Evolutionary conservation across 2,888 invertebrate species (phyloP).

Genomic region (Parnassius apollo): DNA sequence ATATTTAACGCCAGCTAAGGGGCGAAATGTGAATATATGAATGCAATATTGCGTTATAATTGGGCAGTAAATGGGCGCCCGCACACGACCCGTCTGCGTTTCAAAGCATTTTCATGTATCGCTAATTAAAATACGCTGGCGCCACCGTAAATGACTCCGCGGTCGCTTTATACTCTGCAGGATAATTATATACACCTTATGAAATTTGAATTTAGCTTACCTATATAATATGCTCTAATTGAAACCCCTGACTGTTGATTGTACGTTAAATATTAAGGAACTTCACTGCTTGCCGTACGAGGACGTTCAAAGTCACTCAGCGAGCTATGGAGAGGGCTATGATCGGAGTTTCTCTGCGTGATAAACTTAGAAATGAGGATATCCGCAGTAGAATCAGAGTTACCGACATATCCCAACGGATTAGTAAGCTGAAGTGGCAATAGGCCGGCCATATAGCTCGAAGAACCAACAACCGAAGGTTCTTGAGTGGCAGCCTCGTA

Average conservation of each 20-base stretch:
- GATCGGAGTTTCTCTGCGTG: too few species aligned
- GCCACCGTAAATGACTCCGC: slow-evolving; percentile 54
- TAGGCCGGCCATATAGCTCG: too few species aligned
- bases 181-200: slow-evolving; percentile 61
- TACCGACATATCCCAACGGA: too few species aligned
- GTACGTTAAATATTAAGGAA: neutral
- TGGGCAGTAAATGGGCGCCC: slow-evolving; percentile 51
- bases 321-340: too few species aligned
- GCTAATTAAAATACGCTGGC: slow-evolving; percentile 79
- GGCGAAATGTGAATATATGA: slow-evolving; percentile 42
- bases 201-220: slow-evolving; percentile 56
- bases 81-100: slow-evolving; percentile 51
- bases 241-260: slow-evolving; percentile 23
- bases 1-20: slow-evolving; percentile 27
- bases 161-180: slow-evolving; percentile 47
- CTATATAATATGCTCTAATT: slow-evolving; percentile 15
- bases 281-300: too few species aligned
- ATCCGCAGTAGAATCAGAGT: too few species aligned
- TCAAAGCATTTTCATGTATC: slow-evolving; percentile 79
- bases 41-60: slow-evolving; percentile 66
- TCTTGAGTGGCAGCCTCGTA: too few species aligned
- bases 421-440: too few species aligned
- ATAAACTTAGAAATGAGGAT: too few species aligned
- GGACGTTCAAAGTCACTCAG: too few species aligned
- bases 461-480: too few species aligned